These are phyloP conservation scores for Drosophila macrospina DNA, from an alignment of 2,888 invertebrate genomes.

Conservation along the genomic window DNA sequence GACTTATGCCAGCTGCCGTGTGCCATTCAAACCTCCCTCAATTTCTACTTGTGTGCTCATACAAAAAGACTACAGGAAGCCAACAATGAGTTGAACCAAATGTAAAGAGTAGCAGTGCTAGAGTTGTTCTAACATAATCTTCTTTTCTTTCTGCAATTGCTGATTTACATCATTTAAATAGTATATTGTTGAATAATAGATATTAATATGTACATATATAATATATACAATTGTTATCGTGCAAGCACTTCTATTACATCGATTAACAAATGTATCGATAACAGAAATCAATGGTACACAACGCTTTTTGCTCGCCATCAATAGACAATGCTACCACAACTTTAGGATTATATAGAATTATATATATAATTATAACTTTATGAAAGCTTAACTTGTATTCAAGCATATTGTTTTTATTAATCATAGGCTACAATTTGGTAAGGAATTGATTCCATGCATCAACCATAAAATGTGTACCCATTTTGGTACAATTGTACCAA, in stretches of 20 bases:
- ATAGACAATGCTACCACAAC: too few species aligned
- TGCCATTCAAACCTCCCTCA: conserved; percentile 18
- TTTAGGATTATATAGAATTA: too few species aligned
- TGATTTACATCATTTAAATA: neutral
- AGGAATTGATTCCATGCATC: too few species aligned
- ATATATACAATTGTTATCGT: neutral
- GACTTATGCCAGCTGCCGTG: conserved; percentile 23
- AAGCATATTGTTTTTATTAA: too few species aligned
- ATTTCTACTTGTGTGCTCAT: neutral
- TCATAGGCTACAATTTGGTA: too few species aligned
- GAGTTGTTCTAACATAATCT: neutral
- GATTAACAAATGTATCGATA: conserved; percentile 10
- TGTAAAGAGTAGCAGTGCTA: neutral
- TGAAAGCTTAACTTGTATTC: too few species aligned
- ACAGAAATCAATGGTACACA: neutral
- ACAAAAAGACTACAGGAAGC: neutral
- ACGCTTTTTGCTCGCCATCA: conserved; percentile 9
- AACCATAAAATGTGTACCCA: too few species aligned
- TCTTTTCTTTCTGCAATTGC: neutral
- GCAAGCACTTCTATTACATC: neutral
- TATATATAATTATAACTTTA: too few species aligned
- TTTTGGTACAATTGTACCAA: too few species aligned
- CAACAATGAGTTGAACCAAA: neutral
- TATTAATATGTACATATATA: neutral
- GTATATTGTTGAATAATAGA: neutral